A percentile compares a stretch with the other conserved stretches of the same genome.
phyloP scores from a whole-genome alignment of 2,888 invertebrate genomes.

The Lasius platythorax region DNA sequence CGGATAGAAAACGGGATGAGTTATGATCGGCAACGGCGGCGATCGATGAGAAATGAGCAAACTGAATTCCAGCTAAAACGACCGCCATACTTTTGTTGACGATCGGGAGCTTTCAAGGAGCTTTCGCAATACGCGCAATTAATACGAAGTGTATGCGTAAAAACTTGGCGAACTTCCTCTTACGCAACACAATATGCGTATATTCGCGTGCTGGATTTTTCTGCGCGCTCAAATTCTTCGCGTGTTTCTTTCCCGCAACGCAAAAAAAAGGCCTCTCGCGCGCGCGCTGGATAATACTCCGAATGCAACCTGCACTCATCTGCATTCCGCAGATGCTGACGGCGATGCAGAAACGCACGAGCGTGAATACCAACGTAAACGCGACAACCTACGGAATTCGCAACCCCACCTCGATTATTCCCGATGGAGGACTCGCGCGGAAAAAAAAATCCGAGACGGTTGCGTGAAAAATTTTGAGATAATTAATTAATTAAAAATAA shows the following conservation, averaged over 20 bases:
- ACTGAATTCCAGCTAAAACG: slow-evolving; percentile 32
- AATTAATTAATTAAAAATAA: slow-evolving; percentile 8
- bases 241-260: slow-evolving; percentile 53
- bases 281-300: slow-evolving; percentile 31
- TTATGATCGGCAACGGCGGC: slow-evolving; percentile 32
- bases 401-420: slow-evolving; percentile 18
- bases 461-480: background rate
- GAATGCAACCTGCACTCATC: slow-evolving; percentile 52
- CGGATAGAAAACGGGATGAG: slow-evolving; percentile 43
- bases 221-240: slow-evolving; percentile 53
- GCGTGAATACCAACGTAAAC: slow-evolving; percentile 42
- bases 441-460: background rate
- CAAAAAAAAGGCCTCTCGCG: slow-evolving; percentile 38
- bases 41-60: slow-evolving; percentile 34
- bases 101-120: slow-evolving; percentile 44
- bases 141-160: slow-evolving; percentile 26
- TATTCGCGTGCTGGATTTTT: slow-evolving; percentile 44
- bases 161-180: slow-evolving; percentile 52
- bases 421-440: background rate
- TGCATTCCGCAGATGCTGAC: slow-evolving; percentile 43
- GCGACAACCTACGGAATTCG: slow-evolving; percentile 28
- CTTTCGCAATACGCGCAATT: slow-evolving; percentile 35
- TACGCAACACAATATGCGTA: slow-evolving; percentile 45
- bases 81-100: slow-evolving; percentile 22
- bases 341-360: slow-evolving; percentile 35